Evolutionary conservation across 1,140 invertebrate species (phyloP).

Genomic region (Anagrus nilaparvatae): DNA sequence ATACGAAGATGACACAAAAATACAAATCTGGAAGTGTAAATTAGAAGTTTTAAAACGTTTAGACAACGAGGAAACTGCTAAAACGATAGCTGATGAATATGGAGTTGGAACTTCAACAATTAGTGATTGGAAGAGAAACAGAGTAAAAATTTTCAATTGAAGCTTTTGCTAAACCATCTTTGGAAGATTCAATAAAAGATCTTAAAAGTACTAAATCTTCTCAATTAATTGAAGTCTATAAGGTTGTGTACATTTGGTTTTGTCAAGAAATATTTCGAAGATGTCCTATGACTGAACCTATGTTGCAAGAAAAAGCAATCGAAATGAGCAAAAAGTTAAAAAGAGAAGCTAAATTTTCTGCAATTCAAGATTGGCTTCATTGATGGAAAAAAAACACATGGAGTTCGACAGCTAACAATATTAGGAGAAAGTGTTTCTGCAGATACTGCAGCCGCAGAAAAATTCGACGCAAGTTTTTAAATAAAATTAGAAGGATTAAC

Average conservation of each 20-base stretch:
- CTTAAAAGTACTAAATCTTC: too few species aligned
- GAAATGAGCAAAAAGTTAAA: conserved; percentile 16
- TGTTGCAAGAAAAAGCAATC: conserved; percentile 19
- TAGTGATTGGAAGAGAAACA: too few species aligned
- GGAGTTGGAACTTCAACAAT: too few species aligned
- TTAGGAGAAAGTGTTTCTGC: conserved; percentile 17
- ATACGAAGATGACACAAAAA: too few species aligned
- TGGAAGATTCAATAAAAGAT: too few species aligned
- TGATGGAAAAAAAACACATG: conserved; percentile 18
- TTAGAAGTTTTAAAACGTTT: too few species aligned
- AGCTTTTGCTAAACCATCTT: too few species aligned
- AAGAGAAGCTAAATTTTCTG: conserved; percentile 15
- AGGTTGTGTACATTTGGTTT: conserved; percentile 16
- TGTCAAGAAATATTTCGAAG: conserved; percentile 16
- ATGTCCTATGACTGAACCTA: conserved; percentile 16
- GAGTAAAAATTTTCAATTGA: too few species aligned
- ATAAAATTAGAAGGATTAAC: conserved; percentile 11
- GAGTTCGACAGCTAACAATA: conserved; percentile 10
- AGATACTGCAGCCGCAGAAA: conserved; percentile 2
- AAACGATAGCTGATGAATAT: too few species aligned
- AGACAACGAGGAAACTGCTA: too few species aligned
- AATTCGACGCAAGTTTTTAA: conserved; percentile 12
- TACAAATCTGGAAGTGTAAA: too few species aligned
- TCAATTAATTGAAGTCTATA: too few species aligned
- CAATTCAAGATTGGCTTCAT: conserved; percentile 21